A percentile compares a stretch with the other conserved stretches of the same genome.
These are phyloP conservation scores for Furcula furcula DNA, from an alignment of 2,888 invertebrate genomes.

Conservation along the genomic window DNA sequence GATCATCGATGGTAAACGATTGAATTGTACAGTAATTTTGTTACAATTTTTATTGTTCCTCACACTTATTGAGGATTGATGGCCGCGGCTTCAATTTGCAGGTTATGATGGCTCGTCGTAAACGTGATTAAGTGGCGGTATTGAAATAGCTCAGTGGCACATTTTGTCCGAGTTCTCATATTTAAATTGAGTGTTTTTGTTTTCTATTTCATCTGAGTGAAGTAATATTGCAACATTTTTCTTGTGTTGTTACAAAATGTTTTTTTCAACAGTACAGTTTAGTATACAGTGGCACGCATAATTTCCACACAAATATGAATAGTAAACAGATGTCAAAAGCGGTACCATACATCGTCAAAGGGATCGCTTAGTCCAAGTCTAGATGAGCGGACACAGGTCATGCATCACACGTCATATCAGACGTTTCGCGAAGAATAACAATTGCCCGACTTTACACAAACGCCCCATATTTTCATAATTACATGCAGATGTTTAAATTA, in stretches of 20 bases:
- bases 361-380: slow-evolving; percentile 62
- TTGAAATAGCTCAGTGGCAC: too few relatives aligned
- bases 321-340: slow-evolving; percentile 38
- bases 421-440: slow-evolving; percentile 58
- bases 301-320: slow-evolving; percentile 26
- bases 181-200: too few relatives aligned
- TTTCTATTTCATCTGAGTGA: too few relatives aligned
- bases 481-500: slow-evolving; percentile 17
- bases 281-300: slow-evolving; percentile 7
- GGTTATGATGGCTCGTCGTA: not conserved
- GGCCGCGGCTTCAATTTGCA: not conserved
- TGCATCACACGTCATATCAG: slow-evolving; percentile 55
- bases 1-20: slow-evolving; percentile 53
- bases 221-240: too few relatives aligned
- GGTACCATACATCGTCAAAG: slow-evolving; percentile 50
- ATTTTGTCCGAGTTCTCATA: too few relatives aligned
- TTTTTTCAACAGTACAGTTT: too few relatives aligned
- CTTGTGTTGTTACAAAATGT: too few relatives aligned
- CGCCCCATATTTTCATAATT: slow-evolving; percentile 32
- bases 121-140: not conserved
- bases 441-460: slow-evolving; percentile 40
- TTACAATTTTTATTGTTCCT: slow-evolving; percentile 28
- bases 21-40: slow-evolving; percentile 40
- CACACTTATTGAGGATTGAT: slow-evolving; percentile 8
- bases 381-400: slow-evolving; percentile 55